Evolutionary conservation across 2,797 vertebrate species (phyloP).

Genomic region (Chelon labrosus): DNA sequence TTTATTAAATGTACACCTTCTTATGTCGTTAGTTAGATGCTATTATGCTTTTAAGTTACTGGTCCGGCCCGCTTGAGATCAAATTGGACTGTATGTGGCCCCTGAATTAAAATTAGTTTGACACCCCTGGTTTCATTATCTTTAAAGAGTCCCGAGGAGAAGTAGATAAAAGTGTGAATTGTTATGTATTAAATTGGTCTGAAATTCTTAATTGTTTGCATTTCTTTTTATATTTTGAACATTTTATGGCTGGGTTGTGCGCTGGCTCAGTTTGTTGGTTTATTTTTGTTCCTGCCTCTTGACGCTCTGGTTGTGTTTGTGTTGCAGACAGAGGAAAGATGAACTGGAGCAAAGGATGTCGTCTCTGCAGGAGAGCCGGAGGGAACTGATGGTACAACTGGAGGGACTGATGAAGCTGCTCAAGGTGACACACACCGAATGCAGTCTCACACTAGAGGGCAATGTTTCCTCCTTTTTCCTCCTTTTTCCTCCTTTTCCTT

Average conservation of each 20-base stretch:
- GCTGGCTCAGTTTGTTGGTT: neutral
- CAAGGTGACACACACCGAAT: conserved; percentile 86
- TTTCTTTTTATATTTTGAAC: too few relatives aligned
- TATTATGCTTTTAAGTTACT: too few relatives aligned
- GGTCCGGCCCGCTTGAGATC: too few relatives aligned
- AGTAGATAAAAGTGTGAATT: neutral
- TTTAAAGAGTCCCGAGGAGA: too few relatives aligned
- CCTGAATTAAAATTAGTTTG: too few relatives aligned
- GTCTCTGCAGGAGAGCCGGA: conserved; percentile 93
- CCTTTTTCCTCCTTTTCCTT: conserved; percentile 30
- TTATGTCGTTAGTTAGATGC: too few relatives aligned
- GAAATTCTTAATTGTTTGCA: neutral
- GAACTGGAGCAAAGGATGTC: conserved; percentile 98
- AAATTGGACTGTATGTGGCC: too few relatives aligned
- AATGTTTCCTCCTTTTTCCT: conserved; percentile 29
- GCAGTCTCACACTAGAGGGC: conserved; percentile 60
- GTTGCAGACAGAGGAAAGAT: conserved; percentile 93
- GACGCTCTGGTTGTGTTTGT: conserved; percentile 25
- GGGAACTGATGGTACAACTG: conserved; percentile 97
- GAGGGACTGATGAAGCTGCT: conserved; percentile 97
- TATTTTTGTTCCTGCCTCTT: conserved; percentile 13
- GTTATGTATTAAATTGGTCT: conserved; percentile 1
- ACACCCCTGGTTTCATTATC: too few relatives aligned
- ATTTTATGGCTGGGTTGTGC: too few relatives aligned
- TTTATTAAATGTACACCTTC: too few relatives aligned